phyloP scores from a whole-genome alignment of 2,113 vertebrate genomes.

The Myodes glareolus region DNA sequence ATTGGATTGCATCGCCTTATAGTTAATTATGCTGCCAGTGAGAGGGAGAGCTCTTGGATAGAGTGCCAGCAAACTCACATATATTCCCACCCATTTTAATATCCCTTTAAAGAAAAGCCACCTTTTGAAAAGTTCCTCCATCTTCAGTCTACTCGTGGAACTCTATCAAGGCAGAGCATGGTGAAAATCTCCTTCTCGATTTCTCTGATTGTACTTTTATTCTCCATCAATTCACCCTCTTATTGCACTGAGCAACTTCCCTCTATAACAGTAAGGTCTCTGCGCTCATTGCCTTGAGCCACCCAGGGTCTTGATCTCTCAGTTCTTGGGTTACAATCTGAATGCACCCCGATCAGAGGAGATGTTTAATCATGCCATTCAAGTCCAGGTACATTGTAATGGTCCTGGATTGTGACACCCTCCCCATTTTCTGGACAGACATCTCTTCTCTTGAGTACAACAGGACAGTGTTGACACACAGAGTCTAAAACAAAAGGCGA shows the following conservation, averaged over 20 bases:
- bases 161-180: neutral
- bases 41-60: conserved; percentile 8
- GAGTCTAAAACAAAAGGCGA: neutral
- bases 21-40: conserved; percentile 30
- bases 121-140: neutral
- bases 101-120: neutral
- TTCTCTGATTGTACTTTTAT: neutral
- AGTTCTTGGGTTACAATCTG: neutral
- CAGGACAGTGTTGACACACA: fast-evolving
- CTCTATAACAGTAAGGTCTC: neutral
- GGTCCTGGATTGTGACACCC: fast-evolving
- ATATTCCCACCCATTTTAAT: neutral
- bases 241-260: neutral
- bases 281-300: neutral
- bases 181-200: neutral
- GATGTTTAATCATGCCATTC: fast-evolving
- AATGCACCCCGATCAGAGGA: neutral
- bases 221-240: fast-evolving
- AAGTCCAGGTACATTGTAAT: neutral
- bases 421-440: neutral
- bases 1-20: conserved; percentile 28
- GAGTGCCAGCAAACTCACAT: neutral
- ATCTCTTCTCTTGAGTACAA: neutral
- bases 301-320: neutral
- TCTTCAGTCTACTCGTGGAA: neutral